Percentiles rank a stretch among this genome's conserved stretches.
These are phyloP conservation scores for Drosophila sordidula DNA, from an alignment of 2,888 invertebrate genomes.

Conservation along the genomic window DNA sequence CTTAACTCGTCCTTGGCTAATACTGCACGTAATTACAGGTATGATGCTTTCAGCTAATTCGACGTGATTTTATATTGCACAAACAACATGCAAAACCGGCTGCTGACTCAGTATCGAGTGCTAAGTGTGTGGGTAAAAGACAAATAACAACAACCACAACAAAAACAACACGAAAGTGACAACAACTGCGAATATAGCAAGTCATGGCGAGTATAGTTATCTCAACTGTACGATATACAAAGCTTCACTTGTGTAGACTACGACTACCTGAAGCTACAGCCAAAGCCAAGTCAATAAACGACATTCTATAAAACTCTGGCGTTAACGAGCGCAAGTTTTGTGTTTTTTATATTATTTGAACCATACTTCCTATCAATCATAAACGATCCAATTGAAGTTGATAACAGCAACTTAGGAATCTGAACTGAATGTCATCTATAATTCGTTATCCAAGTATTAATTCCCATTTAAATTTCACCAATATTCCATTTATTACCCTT, in stretches of 20 bases:
- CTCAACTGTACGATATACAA: slow-evolving; percentile 37
- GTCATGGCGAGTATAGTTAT: slow-evolving; percentile 46
- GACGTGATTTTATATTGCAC: slow-evolving; percentile 49
- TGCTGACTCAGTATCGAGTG: slow-evolving; percentile 59
- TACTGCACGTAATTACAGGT: slow-evolving; percentile 62
- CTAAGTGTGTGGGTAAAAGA: slow-evolving; percentile 24
- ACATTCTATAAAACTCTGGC: slow-evolving; percentile 46
- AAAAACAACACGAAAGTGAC: slow-evolving; percentile 6
- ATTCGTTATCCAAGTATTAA: too few species aligned
- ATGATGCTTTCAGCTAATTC: slow-evolving; percentile 58
- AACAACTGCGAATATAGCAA: slow-evolving; percentile 35
- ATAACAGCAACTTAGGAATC: too few species aligned
- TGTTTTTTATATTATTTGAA: neutral
- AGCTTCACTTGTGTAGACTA: slow-evolving; percentile 34
- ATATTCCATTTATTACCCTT: too few species aligned
- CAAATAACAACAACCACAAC: slow-evolving; percentile 23
- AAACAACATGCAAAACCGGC: slow-evolving; percentile 64
- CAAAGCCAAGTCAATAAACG: slow-evolving; percentile 46
- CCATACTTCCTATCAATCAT: slow-evolving; percentile 41
- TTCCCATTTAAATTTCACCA: too few species aligned
- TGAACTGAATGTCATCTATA: too few species aligned
- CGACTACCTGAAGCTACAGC: slow-evolving; percentile 41
- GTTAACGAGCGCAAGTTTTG: slow-evolving; percentile 34
- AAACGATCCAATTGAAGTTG: slow-evolving; percentile 7
- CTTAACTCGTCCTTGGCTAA: slow-evolving; percentile 43